phyloP scores from a whole-genome alignment of 92 coral and sea anemone genomes.

The Blastomussa wellsi region DNA sequence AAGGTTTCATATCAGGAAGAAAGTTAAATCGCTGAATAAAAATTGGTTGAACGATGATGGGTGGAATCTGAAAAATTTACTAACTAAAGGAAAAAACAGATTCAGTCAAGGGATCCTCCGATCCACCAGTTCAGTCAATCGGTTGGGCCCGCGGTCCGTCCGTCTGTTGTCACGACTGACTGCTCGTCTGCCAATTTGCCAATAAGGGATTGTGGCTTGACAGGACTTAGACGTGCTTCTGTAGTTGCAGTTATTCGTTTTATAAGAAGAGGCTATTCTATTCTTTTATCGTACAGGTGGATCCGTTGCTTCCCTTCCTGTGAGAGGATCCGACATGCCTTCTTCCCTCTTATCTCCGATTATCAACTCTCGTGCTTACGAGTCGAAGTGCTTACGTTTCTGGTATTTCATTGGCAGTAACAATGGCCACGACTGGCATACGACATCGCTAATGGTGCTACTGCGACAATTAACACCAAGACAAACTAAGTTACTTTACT shows the following conservation, averaged over 20 bases:
- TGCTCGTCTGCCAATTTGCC: no score
- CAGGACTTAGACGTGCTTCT: background rate
- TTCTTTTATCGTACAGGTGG: background rate
- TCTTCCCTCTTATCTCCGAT: background rate
- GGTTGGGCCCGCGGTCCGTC: no score
- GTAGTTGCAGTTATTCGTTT: background rate
- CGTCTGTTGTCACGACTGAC: no score
- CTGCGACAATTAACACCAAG: background rate
- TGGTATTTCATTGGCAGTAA: background rate
- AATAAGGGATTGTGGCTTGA: no score
- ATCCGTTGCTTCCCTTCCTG: background rate
- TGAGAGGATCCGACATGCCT: background rate
- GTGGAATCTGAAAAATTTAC: no score
- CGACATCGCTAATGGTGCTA: background rate
- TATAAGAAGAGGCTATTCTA: background rate
- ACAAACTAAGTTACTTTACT: background rate
- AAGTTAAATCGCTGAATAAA: no score
- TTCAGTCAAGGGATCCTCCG: no score
- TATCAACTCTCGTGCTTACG: background rate
- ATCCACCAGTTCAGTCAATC: no score
- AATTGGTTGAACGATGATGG: no score
- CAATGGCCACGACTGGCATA: background rate
- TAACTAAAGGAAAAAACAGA: no score
- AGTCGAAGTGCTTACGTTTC: background rate
- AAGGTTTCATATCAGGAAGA: no score